These are phyloP conservation scores for Spodoptera littoralis DNA, from an alignment of 2,888 invertebrate species.

Conservation along the genomic window DNA sequence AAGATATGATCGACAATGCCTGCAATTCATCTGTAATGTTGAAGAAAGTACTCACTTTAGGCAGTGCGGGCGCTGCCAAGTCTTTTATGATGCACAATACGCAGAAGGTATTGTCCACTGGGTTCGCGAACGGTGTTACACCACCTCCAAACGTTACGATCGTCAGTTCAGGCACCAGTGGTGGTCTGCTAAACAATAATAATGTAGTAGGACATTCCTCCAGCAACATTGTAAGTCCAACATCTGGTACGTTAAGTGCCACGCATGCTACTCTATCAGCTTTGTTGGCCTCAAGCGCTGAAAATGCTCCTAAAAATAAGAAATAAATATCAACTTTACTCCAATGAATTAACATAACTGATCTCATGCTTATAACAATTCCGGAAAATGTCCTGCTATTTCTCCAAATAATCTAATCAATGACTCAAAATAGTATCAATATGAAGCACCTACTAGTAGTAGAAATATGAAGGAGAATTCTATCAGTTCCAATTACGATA, in stretches of 20 bases:
- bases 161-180: slow-evolving; percentile 81
- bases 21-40: slow-evolving; percentile 87
- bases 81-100: slow-evolving; percentile 87
- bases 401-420: slow-evolving; percentile 17
- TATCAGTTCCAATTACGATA: too few species aligned
- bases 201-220: slow-evolving; percentile 64
- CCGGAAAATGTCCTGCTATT: slow-evolving; percentile 3
- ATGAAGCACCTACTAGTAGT: too few species aligned
- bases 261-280: slow-evolving; percentile 86
- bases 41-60: slow-evolving; percentile 85
- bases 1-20: slow-evolving; percentile 87
- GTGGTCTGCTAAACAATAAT: slow-evolving; percentile 71
- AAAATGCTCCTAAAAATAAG: slow-evolving; percentile 54
- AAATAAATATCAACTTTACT: slow-evolving; percentile 51
- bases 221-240: slow-evolving; percentile 73
- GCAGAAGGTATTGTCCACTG: slow-evolving; percentile 83
- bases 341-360: slow-evolving; percentile 39
- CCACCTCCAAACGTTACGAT: slow-evolving; percentile 85
- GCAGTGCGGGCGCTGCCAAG: slow-evolving; percentile 82
- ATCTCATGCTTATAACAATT: slow-evolving; percentile 49
- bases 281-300: slow-evolving; percentile 73
- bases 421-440: too few species aligned
- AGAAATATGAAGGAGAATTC: too few species aligned
- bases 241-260: slow-evolving; percentile 82
- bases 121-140: slow-evolving; percentile 81